Percentiles rank a stretch among this genome's conserved stretches.
Conservation (phyloP, 2,888 invertebrate genomes). For the Steromphala cineraria region DNA sequence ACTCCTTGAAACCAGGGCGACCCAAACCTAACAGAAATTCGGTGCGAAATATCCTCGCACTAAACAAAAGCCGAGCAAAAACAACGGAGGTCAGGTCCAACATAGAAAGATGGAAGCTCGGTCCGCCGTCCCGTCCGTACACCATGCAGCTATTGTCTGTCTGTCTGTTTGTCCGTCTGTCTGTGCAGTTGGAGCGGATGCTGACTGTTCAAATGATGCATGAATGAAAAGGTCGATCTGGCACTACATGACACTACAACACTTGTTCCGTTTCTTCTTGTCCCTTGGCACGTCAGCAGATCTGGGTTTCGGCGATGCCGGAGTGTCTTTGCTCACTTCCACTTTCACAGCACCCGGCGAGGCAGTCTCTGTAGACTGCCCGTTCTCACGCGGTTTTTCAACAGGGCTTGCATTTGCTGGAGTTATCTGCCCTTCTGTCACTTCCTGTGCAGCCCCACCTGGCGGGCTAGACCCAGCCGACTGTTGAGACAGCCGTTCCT, state of each 20-base stretch:
- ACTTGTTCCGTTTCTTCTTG: constrained; percentile 64
- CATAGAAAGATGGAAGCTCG: background rate
- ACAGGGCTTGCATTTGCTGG: constrained; percentile 1
- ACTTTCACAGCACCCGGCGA: constrained; percentile 49
- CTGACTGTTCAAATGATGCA: constrained; percentile 3
- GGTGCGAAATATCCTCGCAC: background rate
- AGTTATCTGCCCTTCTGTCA: constrained; percentile 19
- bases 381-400: constrained; percentile 54
- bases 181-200: background rate
- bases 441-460: background rate
- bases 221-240: background rate
- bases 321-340: constrained; percentile 35
- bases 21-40: too few relatives aligned
- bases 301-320: background rate
- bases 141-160: background rate
- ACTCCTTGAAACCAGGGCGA: too few relatives aligned
- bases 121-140: background rate
- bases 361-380: constrained; percentile 49
- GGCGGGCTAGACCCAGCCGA: background rate
- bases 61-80: background rate
- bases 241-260: constrained; percentile 60
- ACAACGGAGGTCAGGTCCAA: background rate
- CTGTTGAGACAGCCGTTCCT: constrained; percentile 27
- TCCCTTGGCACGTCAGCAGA: constrained; percentile 36
- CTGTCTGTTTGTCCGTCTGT: background rate